Evolutionary conservation across 2,113 vertebrate genomes (phyloP).

Genomic region (Mustelus asterias): DNA sequence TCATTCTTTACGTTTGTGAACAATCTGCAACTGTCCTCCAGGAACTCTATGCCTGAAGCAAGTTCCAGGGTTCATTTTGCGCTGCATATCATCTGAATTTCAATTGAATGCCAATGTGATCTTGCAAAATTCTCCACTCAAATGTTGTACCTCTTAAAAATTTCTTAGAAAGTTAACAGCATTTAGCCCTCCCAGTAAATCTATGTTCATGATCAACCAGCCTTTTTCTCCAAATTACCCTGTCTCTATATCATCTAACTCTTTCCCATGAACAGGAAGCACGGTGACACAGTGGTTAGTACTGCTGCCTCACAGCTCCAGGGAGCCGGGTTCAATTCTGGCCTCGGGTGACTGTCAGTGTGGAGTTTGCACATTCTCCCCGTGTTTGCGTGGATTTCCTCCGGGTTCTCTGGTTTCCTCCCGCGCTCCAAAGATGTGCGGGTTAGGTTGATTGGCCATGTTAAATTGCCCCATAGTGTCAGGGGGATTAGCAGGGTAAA

Average conservation of each 20-base stretch:
- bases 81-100: background rate
- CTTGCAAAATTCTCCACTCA: background rate
- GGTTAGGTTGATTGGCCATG: too few species aligned
- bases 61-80: background rate
- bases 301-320: too few species aligned
- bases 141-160: background rate
- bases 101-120: background rate
- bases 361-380: too few species aligned
- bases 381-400: too few species aligned
- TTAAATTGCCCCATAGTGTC: too few species aligned
- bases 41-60: background rate
- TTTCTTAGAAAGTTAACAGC: background rate
- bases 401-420: too few species aligned
- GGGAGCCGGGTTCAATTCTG: too few species aligned
- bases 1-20: background rate
- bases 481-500: too few species aligned
- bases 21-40: background rate
- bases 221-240: background rate
- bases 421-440: too few species aligned
- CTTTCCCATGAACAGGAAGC: background rate
- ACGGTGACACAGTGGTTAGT: too few species aligned
- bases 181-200: background rate
- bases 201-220: background rate
- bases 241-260: background rate
- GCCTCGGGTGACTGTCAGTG: too few species aligned